A percentile compares a stretch with the other conserved stretches of the same genome.
These are phyloP conservation scores for Hydropotes inermis DNA, from an alignment of 2,113 vertebrate species.

Conservation along the genomic window DNA sequence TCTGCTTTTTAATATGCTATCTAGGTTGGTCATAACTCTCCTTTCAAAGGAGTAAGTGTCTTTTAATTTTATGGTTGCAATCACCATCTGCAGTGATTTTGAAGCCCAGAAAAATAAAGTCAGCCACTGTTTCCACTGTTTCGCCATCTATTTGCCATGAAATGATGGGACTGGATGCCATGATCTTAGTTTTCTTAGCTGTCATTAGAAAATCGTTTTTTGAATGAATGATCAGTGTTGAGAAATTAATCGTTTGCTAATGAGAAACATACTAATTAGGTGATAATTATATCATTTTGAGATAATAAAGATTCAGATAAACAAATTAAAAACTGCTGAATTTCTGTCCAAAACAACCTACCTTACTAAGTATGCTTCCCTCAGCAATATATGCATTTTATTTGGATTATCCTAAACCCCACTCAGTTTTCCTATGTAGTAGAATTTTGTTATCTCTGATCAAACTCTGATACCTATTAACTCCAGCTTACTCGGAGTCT, in stretches of 20 bases:
- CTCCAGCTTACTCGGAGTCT: neutral
- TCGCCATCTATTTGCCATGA: no score
- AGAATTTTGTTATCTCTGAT: neutral
- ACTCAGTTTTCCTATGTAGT: neutral
- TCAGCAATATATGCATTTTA: neutral
- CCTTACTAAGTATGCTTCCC: neutral
- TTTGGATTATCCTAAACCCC: neutral
- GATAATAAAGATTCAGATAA: neutral
- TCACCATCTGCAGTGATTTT: no score
- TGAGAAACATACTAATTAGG: neutral
- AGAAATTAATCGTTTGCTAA: neutral
- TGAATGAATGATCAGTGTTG: neutral
- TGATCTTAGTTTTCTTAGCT: no score
- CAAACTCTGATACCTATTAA: neutral
- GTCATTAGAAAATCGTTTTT: neutral
- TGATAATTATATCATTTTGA: neutral
- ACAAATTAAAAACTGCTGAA: neutral
- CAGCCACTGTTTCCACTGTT: no score
- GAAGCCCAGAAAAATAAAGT: no score
- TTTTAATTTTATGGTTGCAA: no score
- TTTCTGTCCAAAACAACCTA: neutral
- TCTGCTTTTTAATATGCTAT: no score
- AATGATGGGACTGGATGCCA: no score
- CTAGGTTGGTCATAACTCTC: no score
- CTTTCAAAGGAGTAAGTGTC: no score